Evolutionary conservation across 1,140 invertebrate species (phyloP).

Genomic region (Sinella curviseta): DNA sequence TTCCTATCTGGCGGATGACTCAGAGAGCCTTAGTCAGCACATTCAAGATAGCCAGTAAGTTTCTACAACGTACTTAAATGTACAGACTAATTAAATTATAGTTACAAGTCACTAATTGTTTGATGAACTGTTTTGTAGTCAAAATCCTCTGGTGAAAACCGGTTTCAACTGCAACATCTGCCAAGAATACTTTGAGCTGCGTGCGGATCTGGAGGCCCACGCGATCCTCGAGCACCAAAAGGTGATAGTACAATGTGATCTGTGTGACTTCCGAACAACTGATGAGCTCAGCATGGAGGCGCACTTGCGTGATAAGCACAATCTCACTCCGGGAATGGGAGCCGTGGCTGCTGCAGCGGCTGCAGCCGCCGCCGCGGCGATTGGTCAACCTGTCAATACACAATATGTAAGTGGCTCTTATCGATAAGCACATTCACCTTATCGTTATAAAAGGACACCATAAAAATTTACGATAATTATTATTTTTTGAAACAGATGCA

Average conservation of each 20-base stretch:
- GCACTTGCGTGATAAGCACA: constrained; percentile 50
- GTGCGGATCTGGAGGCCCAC: constrained; percentile 53
- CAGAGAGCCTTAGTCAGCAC: constrained; percentile 73
- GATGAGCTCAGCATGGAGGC: constrained; percentile 48
- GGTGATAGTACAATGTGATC: constrained; percentile 53
- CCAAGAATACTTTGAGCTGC: constrained; percentile 52
- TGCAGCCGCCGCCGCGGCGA: constrained; percentile 43
- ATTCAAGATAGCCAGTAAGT: constrained; percentile 63
- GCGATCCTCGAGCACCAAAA: constrained; percentile 53
- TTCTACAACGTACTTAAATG: neutral
- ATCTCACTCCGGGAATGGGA: constrained; percentile 54
- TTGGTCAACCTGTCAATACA: constrained; percentile 18
- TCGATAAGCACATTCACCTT: neutral
- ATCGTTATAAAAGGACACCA: neutral
- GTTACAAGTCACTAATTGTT: no score
- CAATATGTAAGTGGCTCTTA: constrained; percentile 31
- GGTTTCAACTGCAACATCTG: constrained; percentile 52
- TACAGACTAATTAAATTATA: neutral
- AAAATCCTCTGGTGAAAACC: constrained; percentile 50
- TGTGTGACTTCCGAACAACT: constrained; percentile 53
- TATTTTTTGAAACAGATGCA: neutral
- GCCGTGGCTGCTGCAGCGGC: constrained; percentile 49
- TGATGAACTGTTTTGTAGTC: constrained; percentile 36
- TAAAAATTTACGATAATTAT: neutral
- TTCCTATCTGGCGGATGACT: constrained; percentile 78